Percentiles rank a stretch among this genome's conserved stretches.
Evolutionary conservation across 1,140 invertebrate species (phyloP).

Genomic region (Papilio dardanus): DNA sequence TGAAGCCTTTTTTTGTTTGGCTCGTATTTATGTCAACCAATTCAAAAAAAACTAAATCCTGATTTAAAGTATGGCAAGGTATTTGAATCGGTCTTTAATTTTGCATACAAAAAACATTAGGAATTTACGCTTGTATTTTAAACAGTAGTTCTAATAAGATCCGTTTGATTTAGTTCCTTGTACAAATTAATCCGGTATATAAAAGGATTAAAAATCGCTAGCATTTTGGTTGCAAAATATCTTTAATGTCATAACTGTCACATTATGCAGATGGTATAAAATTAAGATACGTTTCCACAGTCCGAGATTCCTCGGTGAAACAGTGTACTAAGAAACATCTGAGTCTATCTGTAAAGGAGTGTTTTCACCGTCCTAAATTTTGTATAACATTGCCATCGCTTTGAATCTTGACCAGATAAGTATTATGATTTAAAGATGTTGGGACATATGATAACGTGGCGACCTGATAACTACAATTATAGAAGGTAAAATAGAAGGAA

Average conservation of each 20-base stretch:
- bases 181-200: background rate
- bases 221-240: conserved; percentile 12
- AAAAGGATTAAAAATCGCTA: background rate
- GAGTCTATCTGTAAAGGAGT: background rate
- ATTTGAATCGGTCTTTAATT: background rate
- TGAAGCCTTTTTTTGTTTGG: too few species aligned
- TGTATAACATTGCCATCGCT: background rate
- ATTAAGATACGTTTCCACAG: background rate
- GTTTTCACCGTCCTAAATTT: background rate
- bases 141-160: background rate
- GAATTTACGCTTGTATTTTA: background rate
- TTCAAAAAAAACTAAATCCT: background rate
- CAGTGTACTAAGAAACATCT: background rate
- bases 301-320: background rate
- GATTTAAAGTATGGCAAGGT: background rate
- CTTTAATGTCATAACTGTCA: conserved; percentile 9
- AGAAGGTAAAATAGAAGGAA: too few species aligned
- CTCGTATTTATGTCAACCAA: too few species aligned
- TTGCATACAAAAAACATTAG: background rate
- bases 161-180: background rate
- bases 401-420: background rate
- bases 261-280: background rate
- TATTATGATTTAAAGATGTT: too few species aligned
- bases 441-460: too few species aligned
- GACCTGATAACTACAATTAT: too few species aligned